phyloP scores from a whole-genome alignment of 2,888 invertebrate genomes.

The Apodemia mormo region DNA sequence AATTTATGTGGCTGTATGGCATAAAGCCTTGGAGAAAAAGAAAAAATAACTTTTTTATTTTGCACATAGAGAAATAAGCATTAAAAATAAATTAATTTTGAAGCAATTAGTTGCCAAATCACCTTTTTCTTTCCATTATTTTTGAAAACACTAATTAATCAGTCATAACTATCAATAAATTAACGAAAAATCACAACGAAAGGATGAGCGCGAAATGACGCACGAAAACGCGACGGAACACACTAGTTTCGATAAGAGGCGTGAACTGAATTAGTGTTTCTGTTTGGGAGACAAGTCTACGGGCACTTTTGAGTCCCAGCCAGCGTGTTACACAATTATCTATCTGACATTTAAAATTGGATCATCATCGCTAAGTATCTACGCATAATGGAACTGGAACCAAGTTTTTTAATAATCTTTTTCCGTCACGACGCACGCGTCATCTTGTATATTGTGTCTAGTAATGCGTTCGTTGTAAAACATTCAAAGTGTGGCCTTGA shows the following conservation, averaged over 20 bases:
- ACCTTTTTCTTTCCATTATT: constrained; percentile 75
- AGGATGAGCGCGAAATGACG: constrained; percentile 23
- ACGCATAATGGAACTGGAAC: constrained; percentile 16
- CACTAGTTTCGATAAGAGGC: constrained; percentile 49
- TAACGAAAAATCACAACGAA: constrained; percentile 23
- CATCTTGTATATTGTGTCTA: background rate
- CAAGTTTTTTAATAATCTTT: constrained; percentile 17
- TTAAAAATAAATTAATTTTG: background rate
- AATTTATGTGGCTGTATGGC: too few species aligned
- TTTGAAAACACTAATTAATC: constrained; percentile 24
- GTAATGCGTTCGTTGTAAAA: background rate
- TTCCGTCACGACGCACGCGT: background rate
- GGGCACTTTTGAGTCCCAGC: constrained; percentile 64
- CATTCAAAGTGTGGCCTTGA: background rate
- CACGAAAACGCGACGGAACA: constrained; percentile 34
- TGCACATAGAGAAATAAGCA: background rate
- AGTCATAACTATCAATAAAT: constrained; percentile 15
- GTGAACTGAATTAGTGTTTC: constrained; percentile 56
- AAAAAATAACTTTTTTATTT: background rate
- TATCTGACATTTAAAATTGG: constrained; percentile 81
- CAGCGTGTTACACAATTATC: constrained; percentile 78
- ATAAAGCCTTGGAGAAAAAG: too few species aligned
- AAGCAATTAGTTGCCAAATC: constrained; percentile 44
- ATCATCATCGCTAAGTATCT: constrained; percentile 45
- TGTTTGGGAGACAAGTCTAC: constrained; percentile 54